Base-by-base conservation (phyloP, 2,797 vertebrate species). In the Ibycter americanus region DNA sequence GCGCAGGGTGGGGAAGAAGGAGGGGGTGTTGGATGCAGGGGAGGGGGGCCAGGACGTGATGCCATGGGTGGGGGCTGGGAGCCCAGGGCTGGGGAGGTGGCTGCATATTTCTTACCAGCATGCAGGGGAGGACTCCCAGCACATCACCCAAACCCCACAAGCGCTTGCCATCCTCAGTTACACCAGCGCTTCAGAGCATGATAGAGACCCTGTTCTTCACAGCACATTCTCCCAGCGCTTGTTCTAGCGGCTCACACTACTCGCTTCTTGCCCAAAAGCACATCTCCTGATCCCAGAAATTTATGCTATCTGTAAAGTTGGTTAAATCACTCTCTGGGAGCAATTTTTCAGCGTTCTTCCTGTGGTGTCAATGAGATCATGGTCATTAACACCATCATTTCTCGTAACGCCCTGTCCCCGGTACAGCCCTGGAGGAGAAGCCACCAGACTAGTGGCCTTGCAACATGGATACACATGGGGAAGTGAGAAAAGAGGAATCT, bases 401-500 rank as follows among this genome's bases (percentile, higher is more conserved):
- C 51, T 49, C 3, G 0, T 29, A 70, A 88, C 1, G 4, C n/a
- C 23, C 61, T 67, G 18, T 11, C 15, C 11, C 7, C 49, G 42
- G 55, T 27, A 29, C 3, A n/a, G 32, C 32, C 18, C 31, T 19
- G 67, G 15, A 65, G 71, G 10, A 92, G 68, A 89, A 36, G 20
- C n/a, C 36, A 52, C 13, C 19, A 7, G 6, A 32, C 7, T 5
- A 27, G 25, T 2, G 12, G 52, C 29, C 46, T 92, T 93, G 58
- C 65, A 83, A 89, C 56, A 71, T 2, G 6, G 74, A 70, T 3
- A 0, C 46, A 12, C 21, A 42, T 0, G 5, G 38, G 80, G 90
- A 93, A 95, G 68, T 89, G 66, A 87, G 47, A 93, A 92, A 94
- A 93, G 88, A 84, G 91, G 73, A 96, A 96, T 76, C 59, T 52